A percentile compares a stretch with the other conserved stretches of the same genome.
Evolutionary conservation across 2,113 vertebrate species (phyloP).

Genomic region (Myodes glareolus): DNA sequence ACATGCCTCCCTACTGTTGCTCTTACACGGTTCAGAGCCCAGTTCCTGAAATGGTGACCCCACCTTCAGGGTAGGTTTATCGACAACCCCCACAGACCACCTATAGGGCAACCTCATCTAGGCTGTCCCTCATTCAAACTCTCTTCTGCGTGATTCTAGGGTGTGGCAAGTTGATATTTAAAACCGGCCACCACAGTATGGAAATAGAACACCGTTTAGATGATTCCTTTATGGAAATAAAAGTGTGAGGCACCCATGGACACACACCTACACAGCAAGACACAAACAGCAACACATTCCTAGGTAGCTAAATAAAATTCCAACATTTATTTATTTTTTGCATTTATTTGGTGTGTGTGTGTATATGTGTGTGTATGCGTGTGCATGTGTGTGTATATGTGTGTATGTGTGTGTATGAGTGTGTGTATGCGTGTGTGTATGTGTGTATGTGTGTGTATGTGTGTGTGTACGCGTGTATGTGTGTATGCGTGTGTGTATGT

Average conservation of each 20-base stretch:
- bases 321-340: not conserved
- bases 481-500: not conserved
- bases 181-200: not conserved
- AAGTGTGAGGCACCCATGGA: not conserved
- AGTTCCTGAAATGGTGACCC: not conserved
- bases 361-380: not conserved
- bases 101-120: too few species aligned
- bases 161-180: not conserved
- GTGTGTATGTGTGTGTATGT: not conserved
- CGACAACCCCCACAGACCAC: not conserved
- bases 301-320: not conserved
- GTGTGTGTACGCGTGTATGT: not conserved
- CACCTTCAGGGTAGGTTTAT: not conserved
- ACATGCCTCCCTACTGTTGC: fast-evolving
- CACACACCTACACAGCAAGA: not conserved
- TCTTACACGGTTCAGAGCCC: not conserved
- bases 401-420: too few species aligned
- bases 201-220: not conserved
- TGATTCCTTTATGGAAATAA: slow-evolving; percentile 8
- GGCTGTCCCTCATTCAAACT: not conserved
- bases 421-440: too few species aligned
- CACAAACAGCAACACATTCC: not conserved
- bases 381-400: not conserved
- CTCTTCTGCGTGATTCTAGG: not conserved
- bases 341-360: not conserved